Evolutionary conservation across 2,113 vertebrate species (phyloP).

Genomic region (Hyperoodon ampullatus): DNA sequence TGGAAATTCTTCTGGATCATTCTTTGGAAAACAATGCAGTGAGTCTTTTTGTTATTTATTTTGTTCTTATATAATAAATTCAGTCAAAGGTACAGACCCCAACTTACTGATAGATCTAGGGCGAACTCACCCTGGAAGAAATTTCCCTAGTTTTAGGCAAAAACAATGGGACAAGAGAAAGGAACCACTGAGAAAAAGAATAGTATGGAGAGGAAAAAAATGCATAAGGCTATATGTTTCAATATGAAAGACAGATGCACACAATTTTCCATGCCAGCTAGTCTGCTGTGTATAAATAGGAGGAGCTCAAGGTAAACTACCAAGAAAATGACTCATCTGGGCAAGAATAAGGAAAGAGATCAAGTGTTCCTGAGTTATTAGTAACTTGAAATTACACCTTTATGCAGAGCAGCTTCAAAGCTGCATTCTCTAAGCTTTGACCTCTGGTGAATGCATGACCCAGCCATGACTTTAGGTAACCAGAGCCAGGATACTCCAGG

Average conservation of each 20-base stretch:
- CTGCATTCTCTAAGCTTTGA: background rate
- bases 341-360: constrained; percentile 65
- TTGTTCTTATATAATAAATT: background rate
- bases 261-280: constrained; percentile 31
- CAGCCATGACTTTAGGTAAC: constrained; percentile 33
- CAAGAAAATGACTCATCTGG: constrained; percentile 75
- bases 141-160: background rate
- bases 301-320: constrained; percentile 69
- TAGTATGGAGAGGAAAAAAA: constrained; percentile 6
- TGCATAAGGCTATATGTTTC: constrained; percentile 21
- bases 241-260: constrained; percentile 69
- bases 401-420: constrained; percentile 45
- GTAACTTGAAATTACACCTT: constrained; percentile 54
- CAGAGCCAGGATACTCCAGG: background rate
- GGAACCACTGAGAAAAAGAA: background rate
- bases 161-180: background rate
- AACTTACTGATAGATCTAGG: background rate
- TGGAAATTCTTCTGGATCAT: constrained; percentile 43
- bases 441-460: constrained; percentile 52
- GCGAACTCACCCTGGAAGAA: background rate
- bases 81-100: background rate
- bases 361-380: constrained; percentile 69
- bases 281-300: constrained; percentile 59
- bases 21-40: background rate
- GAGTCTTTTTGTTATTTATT: constrained; percentile 3